Percentiles rank a stretch among this genome's conserved stretches.
Evolutionary conservation across 1,140 invertebrate genomes (phyloP).

Genomic region (Bursaphelenchus mucronatus): DNA sequence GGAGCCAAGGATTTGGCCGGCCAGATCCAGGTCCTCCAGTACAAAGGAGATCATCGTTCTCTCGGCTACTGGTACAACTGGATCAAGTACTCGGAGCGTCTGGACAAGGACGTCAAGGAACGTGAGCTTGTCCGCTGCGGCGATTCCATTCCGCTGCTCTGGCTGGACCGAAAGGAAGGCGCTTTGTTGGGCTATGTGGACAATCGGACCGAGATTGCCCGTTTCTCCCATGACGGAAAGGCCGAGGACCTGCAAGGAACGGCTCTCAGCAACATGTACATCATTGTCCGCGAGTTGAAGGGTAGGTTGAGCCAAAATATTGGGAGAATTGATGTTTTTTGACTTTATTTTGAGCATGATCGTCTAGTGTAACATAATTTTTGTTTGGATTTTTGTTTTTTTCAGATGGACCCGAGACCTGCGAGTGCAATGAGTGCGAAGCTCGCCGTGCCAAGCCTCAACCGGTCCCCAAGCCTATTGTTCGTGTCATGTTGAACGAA

Average conservation of each 20-base stretch:
- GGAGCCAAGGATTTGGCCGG: constrained; percentile 39
- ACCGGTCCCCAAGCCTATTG: not conserved
- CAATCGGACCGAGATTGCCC: constrained; percentile 38
- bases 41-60: constrained; percentile 47
- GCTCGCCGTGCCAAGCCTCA: not conserved
- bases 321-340: no score
- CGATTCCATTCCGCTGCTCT: constrained; percentile 48
- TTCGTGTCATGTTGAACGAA: constrained; percentile 45
- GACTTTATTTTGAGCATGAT: no score
- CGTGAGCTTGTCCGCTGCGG: constrained; percentile 44
- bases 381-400: no score
- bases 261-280: constrained; percentile 38
- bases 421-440: constrained; percentile 33
- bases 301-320: constrained; percentile 1
- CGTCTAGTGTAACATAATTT: no score
- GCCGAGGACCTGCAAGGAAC: constrained; percentile 22
- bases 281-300: constrained; percentile 42
- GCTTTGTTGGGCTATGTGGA: constrained; percentile 42
- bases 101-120: constrained; percentile 32
- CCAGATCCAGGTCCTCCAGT: constrained; percentile 50
- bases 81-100: constrained; percentile 55
- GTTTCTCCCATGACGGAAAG: constrained; percentile 31
- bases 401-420: constrained; percentile 27
- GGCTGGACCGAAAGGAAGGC: constrained; percentile 33
- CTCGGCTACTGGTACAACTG: constrained; percentile 54